Conservation (phyloP, 1,140 invertebrate species). For the fruit fly (Drosophila melanogaster) region Release_6_plus_ISO1_MT NT_033779.5:3330501-3331000, state of each 20-base stretch:
- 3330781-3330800: not conserved
- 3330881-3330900: conserved; percentile 36
- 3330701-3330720: too few species aligned
- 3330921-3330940: conserved; percentile 13
- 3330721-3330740: too few species aligned
- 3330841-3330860: not conserved
- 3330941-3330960: conserved; percentile 17
- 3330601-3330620: conserved; percentile 85
- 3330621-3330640: too few species aligned
- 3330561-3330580: conserved; percentile 88
- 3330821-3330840: conserved; percentile 17
- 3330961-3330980: conserved; percentile 49
- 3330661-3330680: too few species aligned
- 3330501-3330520: too few species aligned
- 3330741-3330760: too few species aligned
- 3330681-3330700: too few species aligned
- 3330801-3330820: not conserved
- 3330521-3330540: conserved; percentile 91
- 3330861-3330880: conserved; percentile 15
- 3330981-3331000: conserved; percentile 37
- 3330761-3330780: not conserved
- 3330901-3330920: conserved; percentile 27
- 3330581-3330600: conserved; percentile 88
- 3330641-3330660: too few species aligned
- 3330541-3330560: conserved; percentile 89